phyloP scores from a whole-genome alignment of 2,797 vertebrate genomes.

The Petrocephalus schoutedeni region DNA sequence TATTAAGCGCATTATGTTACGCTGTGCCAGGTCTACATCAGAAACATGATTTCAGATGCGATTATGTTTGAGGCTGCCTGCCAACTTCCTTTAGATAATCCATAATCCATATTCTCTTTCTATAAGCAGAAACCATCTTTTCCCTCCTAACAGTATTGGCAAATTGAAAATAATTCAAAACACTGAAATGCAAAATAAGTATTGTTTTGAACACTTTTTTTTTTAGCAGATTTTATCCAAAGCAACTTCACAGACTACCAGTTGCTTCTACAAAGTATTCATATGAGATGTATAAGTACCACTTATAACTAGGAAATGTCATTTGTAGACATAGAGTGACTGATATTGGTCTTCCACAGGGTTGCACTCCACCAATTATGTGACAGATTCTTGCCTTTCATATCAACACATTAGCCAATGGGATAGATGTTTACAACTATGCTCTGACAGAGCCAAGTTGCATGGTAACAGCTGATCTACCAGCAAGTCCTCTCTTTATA shows the following conservation, averaged over 20 bases:
- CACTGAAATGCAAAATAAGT: not conserved
- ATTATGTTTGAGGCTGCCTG: not conserved
- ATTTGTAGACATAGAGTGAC: not conserved
- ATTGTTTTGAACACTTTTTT: not conserved
- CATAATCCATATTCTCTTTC: not conserved
- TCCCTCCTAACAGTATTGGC: not conserved
- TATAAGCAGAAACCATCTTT: not conserved
- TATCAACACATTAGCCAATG: not conserved
- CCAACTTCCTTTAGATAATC: not conserved
- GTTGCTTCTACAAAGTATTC: not conserved
- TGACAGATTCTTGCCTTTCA: constrained; percentile 1
- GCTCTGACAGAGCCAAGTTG: not conserved
- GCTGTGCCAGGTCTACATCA: not conserved
- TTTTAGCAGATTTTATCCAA: not conserved
- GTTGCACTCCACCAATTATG: not conserved
- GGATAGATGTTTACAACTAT: not conserved
- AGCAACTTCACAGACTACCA: not conserved
- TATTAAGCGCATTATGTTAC: not conserved
- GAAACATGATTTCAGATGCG: not conserved
- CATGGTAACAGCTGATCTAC: not conserved
- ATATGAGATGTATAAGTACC: not conserved
- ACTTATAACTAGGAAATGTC: not conserved
- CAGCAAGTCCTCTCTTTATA: not conserved
- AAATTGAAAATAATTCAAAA: not conserved
- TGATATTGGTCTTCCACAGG: not conserved